These are phyloP conservation scores for Darevskia nairensis DNA, from an alignment of 2,797 vertebrate genomes.

Conservation along the genomic window DNA sequence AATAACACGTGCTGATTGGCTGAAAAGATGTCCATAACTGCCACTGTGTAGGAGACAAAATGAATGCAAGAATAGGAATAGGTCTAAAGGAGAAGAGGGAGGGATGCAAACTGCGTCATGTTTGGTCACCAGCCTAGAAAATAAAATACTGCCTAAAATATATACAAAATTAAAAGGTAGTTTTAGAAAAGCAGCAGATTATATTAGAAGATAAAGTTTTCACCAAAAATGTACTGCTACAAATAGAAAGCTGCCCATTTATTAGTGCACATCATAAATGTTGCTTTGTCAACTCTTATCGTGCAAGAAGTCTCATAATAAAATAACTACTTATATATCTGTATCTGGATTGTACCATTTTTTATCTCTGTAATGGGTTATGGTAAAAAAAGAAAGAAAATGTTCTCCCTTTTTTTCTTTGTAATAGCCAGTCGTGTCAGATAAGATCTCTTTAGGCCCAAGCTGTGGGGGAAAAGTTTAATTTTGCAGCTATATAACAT, in stretches of 20 bases:
- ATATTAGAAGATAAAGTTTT: constrained; percentile 5
- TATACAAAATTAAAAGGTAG: neutral
- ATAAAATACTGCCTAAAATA: neutral
- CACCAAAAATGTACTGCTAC: constrained; percentile 31
- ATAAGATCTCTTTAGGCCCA: constrained; percentile 70
- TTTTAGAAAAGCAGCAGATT: constrained; percentile 30
- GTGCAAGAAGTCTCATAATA: constrained; percentile 36
- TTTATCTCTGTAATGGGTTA: constrained; percentile 61
- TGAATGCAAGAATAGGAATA: neutral
- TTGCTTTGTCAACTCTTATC: constrained; percentile 55
- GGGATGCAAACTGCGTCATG: neutral
- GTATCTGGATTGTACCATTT: constrained; percentile 57
- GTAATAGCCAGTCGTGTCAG: constrained; percentile 56
- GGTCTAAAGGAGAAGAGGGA: neutral
- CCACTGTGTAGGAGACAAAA: neutral
- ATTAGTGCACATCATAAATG: constrained; percentile 36
- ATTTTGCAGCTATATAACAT: constrained; percentile 60
- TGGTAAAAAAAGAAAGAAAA: constrained; percentile 51
- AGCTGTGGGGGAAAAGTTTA: constrained; percentile 59
- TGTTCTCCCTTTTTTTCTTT: constrained; percentile 57
- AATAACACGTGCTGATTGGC: neutral
- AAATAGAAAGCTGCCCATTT: constrained; percentile 39
- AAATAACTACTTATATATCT: constrained; percentile 56
- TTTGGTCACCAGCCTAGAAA: neutral
- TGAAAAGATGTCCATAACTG: neutral